phyloP scores from a whole-genome alignment of 2,888 invertebrate genomes.

The Drosophila vallismaia region DNA sequence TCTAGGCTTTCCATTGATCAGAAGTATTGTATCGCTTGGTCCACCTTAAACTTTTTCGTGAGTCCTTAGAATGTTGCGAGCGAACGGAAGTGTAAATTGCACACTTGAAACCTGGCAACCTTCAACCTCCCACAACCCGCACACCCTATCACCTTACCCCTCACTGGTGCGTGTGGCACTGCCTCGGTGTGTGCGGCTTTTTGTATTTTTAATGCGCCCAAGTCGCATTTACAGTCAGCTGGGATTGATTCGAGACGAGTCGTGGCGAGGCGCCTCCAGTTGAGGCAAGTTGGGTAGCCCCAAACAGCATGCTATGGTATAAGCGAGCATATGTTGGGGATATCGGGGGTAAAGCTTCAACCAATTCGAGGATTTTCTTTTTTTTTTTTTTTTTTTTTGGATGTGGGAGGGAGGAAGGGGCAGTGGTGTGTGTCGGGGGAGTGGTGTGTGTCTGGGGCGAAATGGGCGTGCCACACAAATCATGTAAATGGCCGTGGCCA shows the following conservation, averaged over 20 bases:
- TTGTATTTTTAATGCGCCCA: conserved; percentile 59
- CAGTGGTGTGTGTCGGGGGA: too few relatives aligned
- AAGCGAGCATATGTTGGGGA: conserved; percentile 62
- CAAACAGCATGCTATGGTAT: conserved; percentile 64
- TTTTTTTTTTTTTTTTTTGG: neutral
- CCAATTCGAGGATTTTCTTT: neutral
- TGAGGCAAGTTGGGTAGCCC: conserved; percentile 42
- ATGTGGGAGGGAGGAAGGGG: neutral
- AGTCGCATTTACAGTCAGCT: conserved; percentile 67
- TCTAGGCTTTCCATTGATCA: neutral
- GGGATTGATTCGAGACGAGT: conserved; percentile 57
- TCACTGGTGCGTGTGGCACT: conserved; percentile 3
- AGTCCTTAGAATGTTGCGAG: conserved; percentile 43
- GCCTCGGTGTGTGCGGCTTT: conserved; percentile 20
- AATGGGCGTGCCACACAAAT: conserved; percentile 27
- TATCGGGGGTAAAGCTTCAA: conserved; percentile 11
- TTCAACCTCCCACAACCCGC: conserved; percentile 6
- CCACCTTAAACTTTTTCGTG: conserved; percentile 19
- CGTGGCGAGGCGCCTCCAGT: neutral
- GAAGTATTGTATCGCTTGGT: neutral
- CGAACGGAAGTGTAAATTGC: conserved; percentile 75
- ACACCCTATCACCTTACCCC: neutral
- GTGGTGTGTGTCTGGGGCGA: neutral
- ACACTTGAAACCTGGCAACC: conserved; percentile 68
- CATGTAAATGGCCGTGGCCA: conserved; percentile 19